Base-by-base conservation (phyloP, 2,888 invertebrate genomes). In the Slavum lentiscoides region DNA sequence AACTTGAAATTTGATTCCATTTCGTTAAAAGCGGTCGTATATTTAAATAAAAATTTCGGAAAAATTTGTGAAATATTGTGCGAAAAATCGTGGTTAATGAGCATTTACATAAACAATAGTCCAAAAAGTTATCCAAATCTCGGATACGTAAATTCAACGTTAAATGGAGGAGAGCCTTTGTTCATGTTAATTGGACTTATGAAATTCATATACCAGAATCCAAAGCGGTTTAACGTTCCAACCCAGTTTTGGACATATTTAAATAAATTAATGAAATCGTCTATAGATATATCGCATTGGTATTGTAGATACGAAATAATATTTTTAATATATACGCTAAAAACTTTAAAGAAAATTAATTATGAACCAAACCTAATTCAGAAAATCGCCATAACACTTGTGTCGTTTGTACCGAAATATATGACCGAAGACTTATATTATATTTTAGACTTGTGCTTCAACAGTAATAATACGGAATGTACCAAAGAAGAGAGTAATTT, bases 141-240 rank as follows among this genome's bases (percentile, higher is more conserved):
- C 17, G 80, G 80, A 15, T 72, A 43, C 39, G 72, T 80, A 23
- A 64, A 70, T 72, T 15, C 72, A 21, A 23, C 43, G n/a, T 23
- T 80, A 70, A 66, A 72, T 43, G 64, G 23, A 55, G 70, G 80
- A 55, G 80, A 80, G 0, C 80, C 80, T 66, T 58, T 80, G 11
- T 80, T 80, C 7, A 72, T 80, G 58, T 80, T 80, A 49, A 80
- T 64, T 72, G 80, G 80, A 55, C 15, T 80, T 15, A 80, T 80
- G 80, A 80, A 80, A 80, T 80, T 80, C 17, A 39, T 80, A 13
- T 23, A 55, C 39, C 72, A 66, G 4, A 80, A 64, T 66, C 55
- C 80, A 5, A 21, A 58, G 9, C 19, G 37, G n/a, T 72, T 80
- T 72, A 64, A 62, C 39, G 15, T 80, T 8, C 80, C 80, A 43